These are phyloP conservation scores for Drosophila sordidula DNA, from an alignment of 2,888 invertebrate species.

Conservation along the genomic window DNA sequence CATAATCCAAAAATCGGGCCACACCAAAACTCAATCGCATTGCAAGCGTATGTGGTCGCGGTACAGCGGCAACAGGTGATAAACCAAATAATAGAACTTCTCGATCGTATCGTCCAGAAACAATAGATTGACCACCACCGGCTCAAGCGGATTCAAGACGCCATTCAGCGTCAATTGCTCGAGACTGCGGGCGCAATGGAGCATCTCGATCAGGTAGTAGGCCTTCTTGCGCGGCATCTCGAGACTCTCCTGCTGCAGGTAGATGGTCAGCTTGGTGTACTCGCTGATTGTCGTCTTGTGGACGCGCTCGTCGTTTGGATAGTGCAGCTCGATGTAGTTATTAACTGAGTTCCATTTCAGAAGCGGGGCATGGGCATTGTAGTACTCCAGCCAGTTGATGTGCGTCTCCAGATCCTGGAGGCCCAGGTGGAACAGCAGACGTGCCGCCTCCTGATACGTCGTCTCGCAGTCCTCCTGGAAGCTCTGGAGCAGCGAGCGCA, in stretches of 20 bases:
- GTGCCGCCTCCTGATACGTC: slow-evolving; percentile 22
- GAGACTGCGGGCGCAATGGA: slow-evolving; percentile 23
- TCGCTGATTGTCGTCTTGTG: slow-evolving; percentile 7
- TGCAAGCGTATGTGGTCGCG: slow-evolving; percentile 36
- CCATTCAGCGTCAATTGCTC: slow-evolving; percentile 15
- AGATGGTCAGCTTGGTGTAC: slow-evolving; percentile 23
- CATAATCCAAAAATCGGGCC: no score
- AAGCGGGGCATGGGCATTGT: slow-evolving; percentile 34
- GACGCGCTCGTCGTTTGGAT: slow-evolving; percentile 15
- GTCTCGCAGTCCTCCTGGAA: slow-evolving; percentile 39
- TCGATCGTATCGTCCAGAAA: slow-evolving; percentile 29
- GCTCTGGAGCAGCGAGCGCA: slow-evolving; percentile 19
- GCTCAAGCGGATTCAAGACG: background rate
- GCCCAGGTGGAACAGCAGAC: slow-evolving; percentile 20
- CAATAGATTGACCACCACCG: slow-evolving; percentile 15
- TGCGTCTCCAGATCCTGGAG: slow-evolving; percentile 24
- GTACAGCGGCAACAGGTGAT: slow-evolving; percentile 40
- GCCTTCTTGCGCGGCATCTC: slow-evolving; percentile 39
- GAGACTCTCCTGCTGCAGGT: slow-evolving; percentile 29
- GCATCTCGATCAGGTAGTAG: slow-evolving; percentile 36
- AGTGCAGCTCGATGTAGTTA: slow-evolving; percentile 37
- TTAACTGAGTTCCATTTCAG: slow-evolving; percentile 28
- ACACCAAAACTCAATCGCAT: background rate
- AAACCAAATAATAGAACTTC: slow-evolving; percentile 40
- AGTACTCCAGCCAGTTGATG: slow-evolving; percentile 37